Percentiles rank a stretch among this genome's conserved stretches.
Evolutionary conservation across 2,888 invertebrate species (phyloP).

Genomic region (Lochmaea crataegi): DNA sequence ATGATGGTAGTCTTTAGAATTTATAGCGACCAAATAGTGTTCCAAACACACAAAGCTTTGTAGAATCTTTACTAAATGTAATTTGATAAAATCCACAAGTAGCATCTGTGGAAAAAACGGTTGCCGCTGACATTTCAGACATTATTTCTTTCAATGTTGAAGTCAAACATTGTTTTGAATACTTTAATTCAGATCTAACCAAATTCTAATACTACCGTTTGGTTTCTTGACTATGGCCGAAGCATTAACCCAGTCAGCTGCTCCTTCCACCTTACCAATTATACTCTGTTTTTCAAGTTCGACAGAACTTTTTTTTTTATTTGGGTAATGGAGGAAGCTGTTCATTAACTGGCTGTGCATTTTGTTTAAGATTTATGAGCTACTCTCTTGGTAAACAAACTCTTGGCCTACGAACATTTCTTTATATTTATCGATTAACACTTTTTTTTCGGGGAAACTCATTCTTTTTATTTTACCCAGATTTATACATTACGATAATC

Average conservation of each 20-base stretch:
- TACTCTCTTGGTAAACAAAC: conserved; percentile 31
- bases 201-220: conserved; percentile 35
- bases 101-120: too few relatives aligned
- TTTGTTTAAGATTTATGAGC: conserved; percentile 38
- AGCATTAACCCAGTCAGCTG: conserved; percentile 47
- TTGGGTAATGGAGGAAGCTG: neutral
- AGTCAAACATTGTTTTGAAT: conserved; percentile 39
- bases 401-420: conserved; percentile 44
- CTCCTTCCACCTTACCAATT: too few relatives aligned
- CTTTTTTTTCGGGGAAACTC: too few relatives aligned
- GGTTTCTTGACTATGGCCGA: conserved; percentile 43
- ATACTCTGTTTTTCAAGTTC: conserved; percentile 37
- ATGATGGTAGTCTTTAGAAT: neutral
- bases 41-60: conserved; percentile 36
- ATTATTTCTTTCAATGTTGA: conserved; percentile 43
- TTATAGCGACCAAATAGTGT: conserved; percentile 35
- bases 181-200: conserved; percentile 34
- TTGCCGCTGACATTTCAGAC: conserved; percentile 29
- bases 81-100: too few relatives aligned
- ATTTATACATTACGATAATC: conserved; percentile 14
- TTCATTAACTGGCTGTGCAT: conserved; percentile 28
- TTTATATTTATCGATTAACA: too few relatives aligned
- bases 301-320: conserved; percentile 42
- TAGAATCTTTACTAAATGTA: too few relatives aligned
- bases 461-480: conserved; percentile 30